These are phyloP conservation scores for Cheirogaleus medius DNA, from an alignment of 2,113 vertebrate genomes.

Conservation along the genomic window DNA sequence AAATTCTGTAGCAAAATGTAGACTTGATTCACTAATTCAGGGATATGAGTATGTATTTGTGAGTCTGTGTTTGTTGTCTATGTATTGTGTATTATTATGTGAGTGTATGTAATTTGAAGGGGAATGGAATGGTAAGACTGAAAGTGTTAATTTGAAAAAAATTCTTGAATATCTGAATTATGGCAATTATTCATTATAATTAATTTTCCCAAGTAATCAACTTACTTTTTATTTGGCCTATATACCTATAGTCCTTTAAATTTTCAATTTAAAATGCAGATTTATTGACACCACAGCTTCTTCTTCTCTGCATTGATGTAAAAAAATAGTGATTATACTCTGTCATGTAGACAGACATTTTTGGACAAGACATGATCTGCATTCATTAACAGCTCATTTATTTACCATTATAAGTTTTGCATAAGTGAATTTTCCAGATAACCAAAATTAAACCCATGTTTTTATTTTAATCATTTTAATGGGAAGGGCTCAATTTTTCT, in stretches of 20 bases:
- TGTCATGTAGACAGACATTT: constrained; percentile 49
- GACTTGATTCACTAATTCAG: not conserved
- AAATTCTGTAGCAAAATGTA: constrained; percentile 38
- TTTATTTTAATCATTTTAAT: constrained; percentile 55
- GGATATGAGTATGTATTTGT: not conserved
- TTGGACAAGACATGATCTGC: constrained; percentile 32
- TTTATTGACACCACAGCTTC: not conserved
- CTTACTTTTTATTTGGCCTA: not conserved
- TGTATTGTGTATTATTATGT: not conserved
- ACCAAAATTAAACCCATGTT: constrained; percentile 51
- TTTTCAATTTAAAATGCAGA: not conserved
- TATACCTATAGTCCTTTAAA: not conserved
- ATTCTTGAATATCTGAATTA: not conserved
- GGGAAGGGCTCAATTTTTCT: not conserved
- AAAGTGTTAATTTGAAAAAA: constrained; percentile 31
- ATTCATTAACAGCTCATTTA: constrained; percentile 67
- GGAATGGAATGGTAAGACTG: not conserved
- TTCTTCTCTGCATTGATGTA: not conserved
- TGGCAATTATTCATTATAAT: not conserved
- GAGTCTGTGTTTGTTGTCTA: not conserved
- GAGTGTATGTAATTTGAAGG: not conserved
- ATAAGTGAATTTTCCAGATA: constrained; percentile 64
- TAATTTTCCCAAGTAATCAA: not conserved
- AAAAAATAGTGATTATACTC: not conserved
- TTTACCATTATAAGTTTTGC: constrained; percentile 51